Base-by-base conservation (phyloP, 2,888 invertebrate genomes). In the Folsomia manolachei region DNA sequence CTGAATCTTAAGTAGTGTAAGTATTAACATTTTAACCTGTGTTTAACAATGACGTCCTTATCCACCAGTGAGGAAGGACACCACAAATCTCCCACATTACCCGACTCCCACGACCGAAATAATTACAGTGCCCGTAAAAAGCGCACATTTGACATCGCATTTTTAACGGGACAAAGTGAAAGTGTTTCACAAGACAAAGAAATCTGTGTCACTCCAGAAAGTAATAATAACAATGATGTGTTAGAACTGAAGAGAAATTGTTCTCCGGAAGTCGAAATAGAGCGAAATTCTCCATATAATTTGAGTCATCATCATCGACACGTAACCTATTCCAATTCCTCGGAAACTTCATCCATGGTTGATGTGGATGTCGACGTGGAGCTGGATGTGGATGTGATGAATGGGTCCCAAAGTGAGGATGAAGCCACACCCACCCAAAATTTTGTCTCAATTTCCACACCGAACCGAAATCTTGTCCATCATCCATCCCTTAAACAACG, bases 111-210 rank as follows among this genome's bases (percentile, higher is more conserved):
- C n/a, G n/a, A n/a, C n/a, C n/a, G n/a, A n/a, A n/a, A n/a, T n/a
- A n/a, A n/a, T n/a, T n/a, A n/a, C n/a, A n/a, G n/a, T n/a, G n/a
- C n/a, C n/a, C 66, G 79, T 56, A 81, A 81, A 67, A 95, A 95
- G 82, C 86, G 95, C 19, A 91, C 93, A 0, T 95, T 95, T 83
- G 94, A 95, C 83, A 94, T 95, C 11, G 94, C 94, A 0, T 95
- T 95, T 82, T 85, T 95, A 26, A 93, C 94, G 87, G 90, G 81
- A n/a, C 79, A 81, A 61, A 27, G 71, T 71, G 65, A 76, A 72
- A 23, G 75, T 74, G 52, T 26, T n/a, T n/a, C n/a, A n/a, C n/a
- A n/a, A n/a, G n/a, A n/a, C n/a, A n/a, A n/a, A n/a, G n/a, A n/a
- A n/a, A n/a, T 1, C n/a, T n/a, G n/a, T n/a, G n/a, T n/a, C n/a